phyloP scores from a whole-genome alignment of 2,113 vertebrate species.

The Furnarius figulus region DNA sequence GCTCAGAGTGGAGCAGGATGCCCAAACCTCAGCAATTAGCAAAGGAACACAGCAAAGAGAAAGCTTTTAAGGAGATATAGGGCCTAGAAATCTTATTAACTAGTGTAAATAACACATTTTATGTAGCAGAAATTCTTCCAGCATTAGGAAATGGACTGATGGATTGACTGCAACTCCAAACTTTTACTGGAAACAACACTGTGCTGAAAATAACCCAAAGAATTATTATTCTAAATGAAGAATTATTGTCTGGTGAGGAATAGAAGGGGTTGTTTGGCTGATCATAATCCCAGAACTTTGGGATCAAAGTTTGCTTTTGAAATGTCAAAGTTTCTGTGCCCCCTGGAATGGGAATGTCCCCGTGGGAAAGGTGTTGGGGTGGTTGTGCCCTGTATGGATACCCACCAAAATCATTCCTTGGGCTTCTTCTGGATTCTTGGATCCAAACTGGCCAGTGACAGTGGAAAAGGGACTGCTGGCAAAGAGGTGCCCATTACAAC shows the following conservation, averaged over 20 bases:
- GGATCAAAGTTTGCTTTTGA: not conserved
- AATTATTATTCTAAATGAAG: not conserved
- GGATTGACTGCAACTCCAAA: not conserved
- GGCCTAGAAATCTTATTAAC: not conserved
- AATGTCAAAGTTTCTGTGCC: not conserved
- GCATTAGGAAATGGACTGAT: not conserved
- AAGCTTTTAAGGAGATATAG: not conserved
- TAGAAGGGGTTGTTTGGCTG: not conserved
- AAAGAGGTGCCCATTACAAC: not conserved
- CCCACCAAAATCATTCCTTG: not conserved
- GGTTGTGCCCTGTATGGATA: not conserved
- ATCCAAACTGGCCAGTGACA: not conserved
- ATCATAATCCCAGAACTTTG: not conserved
- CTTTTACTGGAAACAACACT: not conserved
- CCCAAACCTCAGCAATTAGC: not conserved
- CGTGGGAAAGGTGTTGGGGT: not conserved
- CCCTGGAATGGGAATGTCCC: not conserved
- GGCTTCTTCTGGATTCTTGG: not conserved
- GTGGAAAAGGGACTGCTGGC: not conserved
- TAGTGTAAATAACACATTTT: not conserved
- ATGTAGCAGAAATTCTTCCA: not conserved
- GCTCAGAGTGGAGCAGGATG: not conserved
- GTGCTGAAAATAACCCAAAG: not conserved
- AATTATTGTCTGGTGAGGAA: not conserved
- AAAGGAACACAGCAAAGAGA: not conserved